Evolutionary conservation across 2,888 invertebrate species (phyloP).

Genomic region (Xylota sylvarum): DNA sequence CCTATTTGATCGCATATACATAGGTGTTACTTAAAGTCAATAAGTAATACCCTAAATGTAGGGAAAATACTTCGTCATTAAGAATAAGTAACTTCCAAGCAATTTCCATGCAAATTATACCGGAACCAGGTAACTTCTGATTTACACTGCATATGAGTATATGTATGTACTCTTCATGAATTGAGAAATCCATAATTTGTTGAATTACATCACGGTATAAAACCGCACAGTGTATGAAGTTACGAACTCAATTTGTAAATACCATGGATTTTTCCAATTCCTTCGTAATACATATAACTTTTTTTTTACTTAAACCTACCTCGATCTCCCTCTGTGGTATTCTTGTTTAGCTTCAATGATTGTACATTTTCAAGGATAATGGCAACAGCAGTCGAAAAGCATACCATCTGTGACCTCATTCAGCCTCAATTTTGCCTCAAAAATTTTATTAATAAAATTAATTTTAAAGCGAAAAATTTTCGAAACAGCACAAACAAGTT

Average conservation of each 20-base stretch:
- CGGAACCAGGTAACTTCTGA: too few species aligned
- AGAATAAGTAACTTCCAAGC: too few species aligned
- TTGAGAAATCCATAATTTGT: background rate
- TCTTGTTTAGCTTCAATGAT: background rate
- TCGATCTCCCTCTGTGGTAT: background rate
- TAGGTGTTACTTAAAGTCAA: too few species aligned
- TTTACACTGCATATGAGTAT: too few species aligned
- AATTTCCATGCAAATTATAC: too few species aligned
- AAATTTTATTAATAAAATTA: conserved; percentile 13
- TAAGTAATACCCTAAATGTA: too few species aligned
- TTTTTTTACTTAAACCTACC: background rate
- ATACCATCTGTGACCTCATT: conserved; percentile 1
- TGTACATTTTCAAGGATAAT: background rate
- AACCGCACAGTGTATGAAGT: background rate
- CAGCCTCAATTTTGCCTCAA: background rate
- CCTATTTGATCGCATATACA: too few species aligned
- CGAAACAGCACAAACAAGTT: background rate
- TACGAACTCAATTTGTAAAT: background rate
- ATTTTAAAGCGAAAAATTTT: conserved; percentile 12
- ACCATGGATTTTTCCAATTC: background rate
- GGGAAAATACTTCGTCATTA: too few species aligned
- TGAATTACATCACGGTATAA: background rate
- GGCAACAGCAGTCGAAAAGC: background rate
- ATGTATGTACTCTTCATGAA: too few species aligned
- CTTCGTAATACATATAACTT: background rate